Conservation (phyloP, 2,113 vertebrate species). For the Ameiurus melas region DNA sequence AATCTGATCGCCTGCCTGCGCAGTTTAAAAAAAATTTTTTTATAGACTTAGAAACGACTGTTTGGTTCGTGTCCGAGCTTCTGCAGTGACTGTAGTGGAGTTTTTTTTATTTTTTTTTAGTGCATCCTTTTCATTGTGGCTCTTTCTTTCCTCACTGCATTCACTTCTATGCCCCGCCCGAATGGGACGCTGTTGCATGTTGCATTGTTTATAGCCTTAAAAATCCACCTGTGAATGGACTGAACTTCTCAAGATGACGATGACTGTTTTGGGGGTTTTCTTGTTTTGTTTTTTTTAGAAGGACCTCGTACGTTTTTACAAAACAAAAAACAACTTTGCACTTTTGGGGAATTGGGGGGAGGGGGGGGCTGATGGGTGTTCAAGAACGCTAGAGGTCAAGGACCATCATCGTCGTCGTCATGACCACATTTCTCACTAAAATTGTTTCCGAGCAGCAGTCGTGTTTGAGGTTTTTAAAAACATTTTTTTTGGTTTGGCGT, state of each 20-base stretch:
- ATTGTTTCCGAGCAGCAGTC: neutral
- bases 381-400: constrained; percentile 22
- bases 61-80: neutral
- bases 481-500: constrained; percentile 50
- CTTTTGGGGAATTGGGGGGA: constrained; percentile 57
- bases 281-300: constrained; percentile 25
- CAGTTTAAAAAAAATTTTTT: neutral
- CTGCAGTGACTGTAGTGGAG: neutral
- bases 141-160: constrained; percentile 26
- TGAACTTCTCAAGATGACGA: constrained; percentile 46
- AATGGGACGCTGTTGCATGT: constrained; percentile 1
- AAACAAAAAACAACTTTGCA: constrained; percentile 67
- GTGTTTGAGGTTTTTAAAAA: constrained; percentile 49
- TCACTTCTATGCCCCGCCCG: no score
- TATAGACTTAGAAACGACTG: neutral
- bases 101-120: neutral
- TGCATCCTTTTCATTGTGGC: neutral
- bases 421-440: constrained; percentile 22
- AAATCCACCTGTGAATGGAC: constrained; percentile 45
- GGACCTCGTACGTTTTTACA: constrained; percentile 48
- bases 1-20: neutral
- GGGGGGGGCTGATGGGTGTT: neutral
- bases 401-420: neutral
- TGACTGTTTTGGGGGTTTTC: constrained; percentile 58
- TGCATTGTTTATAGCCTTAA: constrained; percentile 61